Evolutionary conservation across 2,113 vertebrate species (phyloP), one percentile per base, ranked within the genome.

Genomic region (Suricata suricatta): DNA sequence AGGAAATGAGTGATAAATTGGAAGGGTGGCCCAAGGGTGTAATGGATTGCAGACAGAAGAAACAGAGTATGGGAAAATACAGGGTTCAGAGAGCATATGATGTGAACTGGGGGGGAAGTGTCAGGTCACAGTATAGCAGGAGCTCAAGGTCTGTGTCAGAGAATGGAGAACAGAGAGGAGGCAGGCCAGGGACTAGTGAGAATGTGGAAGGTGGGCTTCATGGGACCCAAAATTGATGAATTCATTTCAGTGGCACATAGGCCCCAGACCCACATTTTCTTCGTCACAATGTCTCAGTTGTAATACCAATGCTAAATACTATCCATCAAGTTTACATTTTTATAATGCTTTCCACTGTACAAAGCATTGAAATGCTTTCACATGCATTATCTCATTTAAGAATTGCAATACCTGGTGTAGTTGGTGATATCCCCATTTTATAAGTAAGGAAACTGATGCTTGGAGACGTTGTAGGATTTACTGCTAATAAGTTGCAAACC

Each of bases 301-400:
- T 41, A 97, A 52, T 60, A 95, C 44, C 11, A 96, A 31, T 90
- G 47, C 25, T 54, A 87, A 79, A 74, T 57, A 68, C 74, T 72
- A 60, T 44, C 44, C 76, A 21, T 38, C 16, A 44, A 27, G 23
- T 68, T 95, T 97, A 77, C 5, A 54, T 84, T 95, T 91, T 88
- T 50, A 66, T 50, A 85, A 66, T 71, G 23, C 41, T 89, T 88
- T 92, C 52, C 7, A 71, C 52, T 91, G 38, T 93, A 60, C 33
- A 89, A 82, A 83, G 35, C 50, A 86, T 10, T 23, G 68, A n/a
- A 35, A 29, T 5, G 68, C 15, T 80, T 95, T 92, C 35, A 2
- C 14, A 4, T 38, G 47, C 68, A 72, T 87, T 83, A 17, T 31
- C 41, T 95, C 41, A 77, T 74, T 90, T 77, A 44, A 82, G 50